Evolutionary conservation across 2,113 vertebrate species (phyloP).

Genomic region (Paradoxurus hermaphroditus): DNA sequence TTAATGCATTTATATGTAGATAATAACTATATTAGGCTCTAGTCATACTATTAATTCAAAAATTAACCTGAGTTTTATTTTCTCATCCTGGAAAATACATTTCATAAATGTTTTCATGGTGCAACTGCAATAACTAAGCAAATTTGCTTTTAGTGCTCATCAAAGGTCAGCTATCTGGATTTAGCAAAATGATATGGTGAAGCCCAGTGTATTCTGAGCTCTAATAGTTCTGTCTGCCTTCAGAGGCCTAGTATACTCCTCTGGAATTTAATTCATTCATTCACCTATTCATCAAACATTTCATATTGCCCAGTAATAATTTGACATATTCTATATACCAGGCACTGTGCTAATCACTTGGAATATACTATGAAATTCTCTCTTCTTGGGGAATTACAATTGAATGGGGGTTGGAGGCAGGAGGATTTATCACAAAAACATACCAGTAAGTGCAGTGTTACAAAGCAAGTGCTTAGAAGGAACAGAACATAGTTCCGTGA

Average conservation of each 20-base stretch:
- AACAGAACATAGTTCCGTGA: neutral
- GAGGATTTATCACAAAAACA: neutral
- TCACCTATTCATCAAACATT: neutral
- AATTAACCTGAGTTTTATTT: slow-evolving; percentile 49
- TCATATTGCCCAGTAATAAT: neutral
- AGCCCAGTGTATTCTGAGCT: neutral
- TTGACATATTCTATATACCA: neutral
- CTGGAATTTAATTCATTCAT: slow-evolving; percentile 23
- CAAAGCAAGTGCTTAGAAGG: neutral
- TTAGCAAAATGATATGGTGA: neutral
- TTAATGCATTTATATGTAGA: neutral
- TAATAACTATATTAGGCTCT: slow-evolving; percentile 40
- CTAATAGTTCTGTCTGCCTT: neutral
- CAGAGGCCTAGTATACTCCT: neutral
- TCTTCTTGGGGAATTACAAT: neutral
- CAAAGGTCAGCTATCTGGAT: neutral
- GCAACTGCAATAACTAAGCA: neutral
- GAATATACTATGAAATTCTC: neutral
- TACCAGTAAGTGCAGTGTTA: neutral
- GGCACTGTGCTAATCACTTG: neutral
- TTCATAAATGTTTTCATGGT: slow-evolving; percentile 32
- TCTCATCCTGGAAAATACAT: slow-evolving; percentile 42
- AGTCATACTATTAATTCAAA: slow-evolving; percentile 49
- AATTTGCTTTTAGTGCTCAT: neutral
- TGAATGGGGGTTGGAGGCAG: neutral